Evolutionary conservation across 2,113 vertebrate genomes (phyloP).

Genomic region (Entomyzon cyanotis): DNA sequence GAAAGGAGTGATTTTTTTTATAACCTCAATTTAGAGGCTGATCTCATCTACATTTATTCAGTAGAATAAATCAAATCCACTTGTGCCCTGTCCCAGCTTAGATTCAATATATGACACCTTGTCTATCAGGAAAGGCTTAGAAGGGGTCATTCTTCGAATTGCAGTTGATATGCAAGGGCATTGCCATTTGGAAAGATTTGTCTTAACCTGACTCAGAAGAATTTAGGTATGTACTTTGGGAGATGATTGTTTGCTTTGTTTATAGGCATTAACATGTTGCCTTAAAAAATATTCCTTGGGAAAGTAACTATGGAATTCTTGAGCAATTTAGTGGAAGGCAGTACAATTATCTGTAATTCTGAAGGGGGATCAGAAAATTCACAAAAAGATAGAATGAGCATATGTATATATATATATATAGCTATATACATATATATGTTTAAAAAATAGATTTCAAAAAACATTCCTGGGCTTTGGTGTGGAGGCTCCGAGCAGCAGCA

Average conservation of each 20-base stretch:
- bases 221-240: neutral
- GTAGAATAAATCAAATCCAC: neutral
- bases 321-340: neutral
- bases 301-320: neutral
- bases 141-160: neutral
- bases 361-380: neutral
- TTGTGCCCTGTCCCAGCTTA: neutral
- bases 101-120: neutral
- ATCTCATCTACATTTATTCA: neutral
- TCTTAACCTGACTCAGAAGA: neutral
- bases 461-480: neutral
- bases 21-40: neutral
- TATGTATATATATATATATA: neutral
- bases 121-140: neutral
- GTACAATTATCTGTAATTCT: neutral
- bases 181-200: neutral
- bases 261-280: neutral
- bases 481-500: neutral
- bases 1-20: neutral
- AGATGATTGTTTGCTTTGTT: neutral
- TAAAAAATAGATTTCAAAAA: slow-evolving; percentile 27
- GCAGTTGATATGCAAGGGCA: neutral
- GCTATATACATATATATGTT: neutral
- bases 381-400: neutral
- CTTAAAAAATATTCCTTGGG: neutral